Conservation (phyloP, 2,888 invertebrate species). For the Halictus quadricinctus region DNA sequence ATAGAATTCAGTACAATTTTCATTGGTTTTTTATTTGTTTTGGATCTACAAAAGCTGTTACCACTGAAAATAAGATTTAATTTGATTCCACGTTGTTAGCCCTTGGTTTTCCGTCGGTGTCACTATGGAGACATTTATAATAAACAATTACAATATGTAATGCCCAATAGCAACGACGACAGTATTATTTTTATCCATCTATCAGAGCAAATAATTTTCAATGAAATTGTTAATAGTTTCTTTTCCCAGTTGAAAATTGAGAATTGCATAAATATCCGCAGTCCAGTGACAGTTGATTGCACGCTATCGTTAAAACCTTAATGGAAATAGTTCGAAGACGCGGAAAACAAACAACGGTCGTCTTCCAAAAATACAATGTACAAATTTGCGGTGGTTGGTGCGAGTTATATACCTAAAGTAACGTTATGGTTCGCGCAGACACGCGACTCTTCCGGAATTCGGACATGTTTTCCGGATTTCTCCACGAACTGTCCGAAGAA, state of each 20-base stretch:
- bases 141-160: too few species aligned
- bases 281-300: conserved; percentile 28
- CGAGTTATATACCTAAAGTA: conserved; percentile 30
- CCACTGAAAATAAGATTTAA: too few species aligned
- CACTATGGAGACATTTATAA: too few species aligned
- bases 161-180: too few species aligned
- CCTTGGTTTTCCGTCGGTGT: too few species aligned
- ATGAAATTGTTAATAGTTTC: too few species aligned
- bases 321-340: conserved; percentile 9
- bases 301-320: conserved; percentile 28
- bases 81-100: too few species aligned
- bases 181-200: too few species aligned
- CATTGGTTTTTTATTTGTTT: background rate
- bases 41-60: background rate
- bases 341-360: background rate
- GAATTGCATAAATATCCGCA: background rate
- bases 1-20: background rate
- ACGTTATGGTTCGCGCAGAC: background rate
- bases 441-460: background rate
- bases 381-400: conserved; percentile 23
- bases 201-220: too few species aligned
- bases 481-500: conserved; percentile 10
- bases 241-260: background rate
- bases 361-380: conserved; percentile 35
- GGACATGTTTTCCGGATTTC: background rate